These are phyloP conservation scores for Mesocentrotus franciscanus DNA, from an alignment of 53 echinoderm and acorn worm species.

Conservation along the genomic window DNA sequence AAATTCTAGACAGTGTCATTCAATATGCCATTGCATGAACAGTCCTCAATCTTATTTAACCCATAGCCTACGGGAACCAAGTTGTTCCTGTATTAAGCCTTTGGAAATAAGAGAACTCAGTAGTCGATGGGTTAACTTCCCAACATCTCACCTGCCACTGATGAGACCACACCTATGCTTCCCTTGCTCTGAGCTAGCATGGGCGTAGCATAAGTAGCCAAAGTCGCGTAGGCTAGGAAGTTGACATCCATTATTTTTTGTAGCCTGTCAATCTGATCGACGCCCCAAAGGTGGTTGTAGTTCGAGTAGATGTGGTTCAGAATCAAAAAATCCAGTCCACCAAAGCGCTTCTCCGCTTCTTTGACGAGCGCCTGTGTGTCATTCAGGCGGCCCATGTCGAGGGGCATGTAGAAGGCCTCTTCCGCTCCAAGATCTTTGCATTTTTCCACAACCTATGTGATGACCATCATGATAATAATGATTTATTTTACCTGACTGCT, in stretches of 20 bases:
- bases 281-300: slow-evolving; percentile 79
- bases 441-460: slow-evolving; percentile 81
- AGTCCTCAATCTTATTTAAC: too few species aligned
- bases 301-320: slow-evolving; percentile 88
- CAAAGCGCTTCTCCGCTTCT: slow-evolving; percentile 81
- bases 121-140: neutral
- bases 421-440: slow-evolving; percentile 93
- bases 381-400: slow-evolving; percentile 84
- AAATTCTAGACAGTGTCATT: too few species aligned
- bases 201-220: slow-evolving; percentile 85
- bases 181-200: slow-evolving; percentile 81
- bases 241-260: slow-evolving; percentile 84
- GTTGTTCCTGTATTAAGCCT: too few species aligned
- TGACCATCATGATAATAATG: too few species aligned
- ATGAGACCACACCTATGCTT: slow-evolving; percentile 87
- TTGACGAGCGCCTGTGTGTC: slow-evolving; percentile 81
- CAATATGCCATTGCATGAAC: too few species aligned
- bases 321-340: slow-evolving; percentile 88
- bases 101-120: too few species aligned
- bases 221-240: slow-evolving; percentile 83
- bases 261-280: slow-evolving; percentile 38
- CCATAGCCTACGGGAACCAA: too few species aligned
- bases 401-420: slow-evolving; percentile 87
- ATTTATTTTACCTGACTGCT: too few species aligned
- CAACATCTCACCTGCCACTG: slow-evolving; percentile 76